Base-by-base conservation (phyloP, 1,140 invertebrate genomes). In the Tetramorium parvispinum region DNA sequence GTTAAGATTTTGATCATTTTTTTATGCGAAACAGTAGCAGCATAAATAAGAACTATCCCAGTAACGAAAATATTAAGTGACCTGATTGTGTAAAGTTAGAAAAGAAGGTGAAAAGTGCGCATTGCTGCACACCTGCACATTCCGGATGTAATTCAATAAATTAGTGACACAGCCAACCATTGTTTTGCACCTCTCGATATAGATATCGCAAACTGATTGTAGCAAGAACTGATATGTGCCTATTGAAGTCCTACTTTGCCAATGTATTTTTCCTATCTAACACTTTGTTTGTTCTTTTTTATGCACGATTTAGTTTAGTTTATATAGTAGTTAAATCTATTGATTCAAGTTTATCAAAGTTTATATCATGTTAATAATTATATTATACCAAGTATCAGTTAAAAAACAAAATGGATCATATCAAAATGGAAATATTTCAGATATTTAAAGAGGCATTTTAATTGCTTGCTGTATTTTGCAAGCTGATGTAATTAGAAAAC, bases 111-210 rank as follows among this genome's bases (percentile, higher is more conserved):
- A 32, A 57, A 71, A 57, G 18, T 32, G 43, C 40, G 6, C 24
- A 13, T 2, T 37, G 16, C 16, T n/a, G 37, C 16, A 43, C 63
- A 81, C 49, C 49, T 82, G 32, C 32, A 43, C 18, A 71, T 82
- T 46, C 51, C 51, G 2, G 13, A 40, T 8, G 27, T 16, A 68
- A 51, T 59, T 57, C 40, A 24, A 53, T 16, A n/a, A 82, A 73
- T 82, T 46, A 82, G 66, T 73, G n/a, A 82, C 65, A 43, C 49
- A 40, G 18, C 3, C 37, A 37, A 10, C 66, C 21, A 82, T 73
- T 82, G 66, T 82, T 32, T 32, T 32, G 32, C 32, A 24, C 21
- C 27, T 82, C 79, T 73, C 40, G 21, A 46, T 51, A 37, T 27
- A 70, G 13, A 1, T 68, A 70, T 43, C 65, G 24, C 46, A 24